phyloP scores from a whole-genome alignment of 2,888 invertebrate genomes.

The Onchidella celtica region DNA sequence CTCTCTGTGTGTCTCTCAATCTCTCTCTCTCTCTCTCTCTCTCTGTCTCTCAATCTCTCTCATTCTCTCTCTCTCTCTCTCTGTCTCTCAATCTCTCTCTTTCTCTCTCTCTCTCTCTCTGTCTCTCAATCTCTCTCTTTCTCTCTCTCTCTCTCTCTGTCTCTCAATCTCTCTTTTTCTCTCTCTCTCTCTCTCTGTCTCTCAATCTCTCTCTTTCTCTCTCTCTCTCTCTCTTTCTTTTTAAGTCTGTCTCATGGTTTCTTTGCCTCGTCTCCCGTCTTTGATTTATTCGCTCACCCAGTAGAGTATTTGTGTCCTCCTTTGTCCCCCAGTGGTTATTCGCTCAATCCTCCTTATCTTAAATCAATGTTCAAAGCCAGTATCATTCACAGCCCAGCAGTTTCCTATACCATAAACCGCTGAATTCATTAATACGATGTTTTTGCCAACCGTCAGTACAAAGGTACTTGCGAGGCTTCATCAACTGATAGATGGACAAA shows the following conservation, averaged over 20 bases:
- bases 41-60: conserved; percentile 1
- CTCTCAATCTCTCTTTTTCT: background rate
- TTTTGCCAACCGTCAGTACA: too few relatives aligned
- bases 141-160: too few relatives aligned
- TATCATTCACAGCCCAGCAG: too few relatives aligned
- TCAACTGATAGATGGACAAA: too few relatives aligned
- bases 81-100: conserved; percentile 3
- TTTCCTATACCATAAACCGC: too few relatives aligned
- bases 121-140: background rate
- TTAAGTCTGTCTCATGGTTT: too few relatives aligned
- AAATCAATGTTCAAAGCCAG: too few relatives aligned
- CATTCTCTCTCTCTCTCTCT: conserved; percentile 8
- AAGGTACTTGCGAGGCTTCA: too few relatives aligned
- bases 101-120: background rate
- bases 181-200: background rate
- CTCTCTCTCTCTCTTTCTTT: background rate
- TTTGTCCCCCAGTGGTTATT: too few relatives aligned
- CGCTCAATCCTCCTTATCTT: too few relatives aligned
- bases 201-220: background rate
- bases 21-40: background rate
- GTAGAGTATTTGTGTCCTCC: too few relatives aligned
- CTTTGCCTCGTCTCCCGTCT: background rate
- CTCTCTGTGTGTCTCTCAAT: conserved; percentile 18
- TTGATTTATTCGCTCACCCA: background rate
- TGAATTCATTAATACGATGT: too few relatives aligned